Percentiles rank a stretch among this genome's conserved stretches.
These are phyloP conservation scores for Nephrotoma appendiculata DNA, from an alignment of 2,888 invertebrate genomes.

Conservation along the genomic window DNA sequence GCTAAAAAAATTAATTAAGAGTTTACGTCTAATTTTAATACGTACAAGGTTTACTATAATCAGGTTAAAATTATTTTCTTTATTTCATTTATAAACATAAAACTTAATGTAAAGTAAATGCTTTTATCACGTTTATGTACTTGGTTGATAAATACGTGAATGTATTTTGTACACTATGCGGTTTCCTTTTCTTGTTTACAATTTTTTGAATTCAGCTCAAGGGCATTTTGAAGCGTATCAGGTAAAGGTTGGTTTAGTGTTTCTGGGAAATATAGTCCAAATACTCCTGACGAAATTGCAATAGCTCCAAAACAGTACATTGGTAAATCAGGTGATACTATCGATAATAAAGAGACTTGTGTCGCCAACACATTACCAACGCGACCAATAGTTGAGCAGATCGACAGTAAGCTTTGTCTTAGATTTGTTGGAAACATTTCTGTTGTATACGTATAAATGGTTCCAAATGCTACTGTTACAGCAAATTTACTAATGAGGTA, in stretches of 20 bases:
- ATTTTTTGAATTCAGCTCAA: neutral
- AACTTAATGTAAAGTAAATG: no score
- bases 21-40: no score
- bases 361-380: conserved; percentile 55
- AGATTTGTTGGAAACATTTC: conserved; percentile 57
- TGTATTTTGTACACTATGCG: no score
- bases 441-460: conserved; percentile 52
- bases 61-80: no score
- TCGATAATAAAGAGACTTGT: conserved; percentile 46
- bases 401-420: conserved; percentile 48
- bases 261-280: conserved; percentile 47
- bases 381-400: conserved; percentile 54
- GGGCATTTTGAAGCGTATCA: conserved; percentile 44
- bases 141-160: no score
- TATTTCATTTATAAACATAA: no score
- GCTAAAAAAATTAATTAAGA: no score
- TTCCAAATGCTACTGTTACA: conserved; percentile 50
- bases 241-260: conserved; percentile 44
- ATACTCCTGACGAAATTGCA: conserved; percentile 39
- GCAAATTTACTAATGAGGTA: conserved; percentile 50
- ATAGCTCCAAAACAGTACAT: conserved; percentile 42
- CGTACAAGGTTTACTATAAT: no score
- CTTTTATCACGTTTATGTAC: no score
- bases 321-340: conserved; percentile 31
- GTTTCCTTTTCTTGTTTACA: no score